phyloP scores from a whole-genome alignment of 2,113 vertebrate genomes.

The Girardinichthys multiradiatus region DNA sequence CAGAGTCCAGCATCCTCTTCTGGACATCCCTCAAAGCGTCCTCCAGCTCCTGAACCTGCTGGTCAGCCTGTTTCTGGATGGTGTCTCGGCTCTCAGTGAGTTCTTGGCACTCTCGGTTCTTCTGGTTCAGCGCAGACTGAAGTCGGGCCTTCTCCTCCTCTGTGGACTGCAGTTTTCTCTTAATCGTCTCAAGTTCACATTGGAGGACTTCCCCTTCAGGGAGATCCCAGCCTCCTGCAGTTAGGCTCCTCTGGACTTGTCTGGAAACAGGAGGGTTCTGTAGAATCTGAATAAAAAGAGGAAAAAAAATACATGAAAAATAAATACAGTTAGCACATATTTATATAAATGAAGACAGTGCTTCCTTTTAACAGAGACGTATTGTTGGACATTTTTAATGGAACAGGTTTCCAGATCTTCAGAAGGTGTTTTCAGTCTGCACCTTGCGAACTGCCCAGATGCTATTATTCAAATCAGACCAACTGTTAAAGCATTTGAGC shows the following conservation, averaged over 20 bases:
- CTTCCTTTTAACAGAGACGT: too few species aligned
- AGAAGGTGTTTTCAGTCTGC: too few species aligned
- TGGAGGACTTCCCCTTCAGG: slow-evolving; percentile 81
- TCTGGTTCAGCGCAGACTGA: slow-evolving; percentile 85
- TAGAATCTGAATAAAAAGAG: slow-evolving; percentile 56
- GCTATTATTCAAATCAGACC: too few species aligned
- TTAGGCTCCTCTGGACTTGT: slow-evolving; percentile 82
- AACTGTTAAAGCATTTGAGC: too few species aligned
- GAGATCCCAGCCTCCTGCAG: slow-evolving; percentile 48
- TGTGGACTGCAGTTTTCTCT: slow-evolving; percentile 78
- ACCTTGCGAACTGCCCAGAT: too few species aligned
- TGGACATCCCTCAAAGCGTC: slow-evolving; percentile 94
- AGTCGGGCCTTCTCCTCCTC: slow-evolving; percentile 84
- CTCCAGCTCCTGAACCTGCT: slow-evolving; percentile 91
- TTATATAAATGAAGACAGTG: too few species aligned
- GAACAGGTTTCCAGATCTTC: too few species aligned
- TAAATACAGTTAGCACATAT: too few species aligned
- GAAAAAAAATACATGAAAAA: too few species aligned
- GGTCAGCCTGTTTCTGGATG: slow-evolving; percentile 87
- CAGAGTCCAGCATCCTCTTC: slow-evolving; percentile 97
- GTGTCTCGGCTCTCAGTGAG: slow-evolving; percentile 82
- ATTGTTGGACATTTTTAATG: too few species aligned
- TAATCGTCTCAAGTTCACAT: slow-evolving; percentile 83
- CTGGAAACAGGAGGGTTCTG: slow-evolving; percentile 77
- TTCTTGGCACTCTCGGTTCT: slow-evolving; percentile 85